A percentile compares a stretch with the other conserved stretches of the same genome.
Evolutionary conservation across 2,888 invertebrate genomes (phyloP).

Genomic region (Cacoxenus indagator): DNA sequence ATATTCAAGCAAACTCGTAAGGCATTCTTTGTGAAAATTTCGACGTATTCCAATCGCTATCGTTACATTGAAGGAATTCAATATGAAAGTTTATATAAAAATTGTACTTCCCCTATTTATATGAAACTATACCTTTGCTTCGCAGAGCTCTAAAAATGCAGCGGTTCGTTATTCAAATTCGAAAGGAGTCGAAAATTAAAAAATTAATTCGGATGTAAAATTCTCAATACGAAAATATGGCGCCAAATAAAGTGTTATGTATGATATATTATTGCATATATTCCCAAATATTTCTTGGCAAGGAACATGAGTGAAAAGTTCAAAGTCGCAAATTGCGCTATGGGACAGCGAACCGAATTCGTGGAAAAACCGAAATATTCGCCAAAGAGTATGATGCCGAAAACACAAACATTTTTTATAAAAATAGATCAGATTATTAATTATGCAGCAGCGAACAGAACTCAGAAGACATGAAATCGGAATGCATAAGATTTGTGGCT

Average conservation of each 20-base stretch:
- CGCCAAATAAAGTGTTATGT: background rate
- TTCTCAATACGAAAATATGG: background rate
- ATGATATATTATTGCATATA: background rate
- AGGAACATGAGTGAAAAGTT: background rate
- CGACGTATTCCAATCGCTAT: too few relatives aligned
- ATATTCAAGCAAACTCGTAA: too few relatives aligned
- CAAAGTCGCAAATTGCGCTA: background rate
- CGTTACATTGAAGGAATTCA: too few relatives aligned
- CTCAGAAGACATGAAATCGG: background rate
- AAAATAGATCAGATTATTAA: background rate
- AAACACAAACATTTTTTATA: background rate
- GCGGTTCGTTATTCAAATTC: too few relatives aligned
- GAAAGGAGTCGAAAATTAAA: too few relatives aligned
- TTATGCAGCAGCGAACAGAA: background rate
- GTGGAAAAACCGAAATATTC: background rate
- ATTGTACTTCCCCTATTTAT: too few relatives aligned
- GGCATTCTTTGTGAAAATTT: too few relatives aligned
- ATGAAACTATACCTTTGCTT: too few relatives aligned
- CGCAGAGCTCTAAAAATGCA: too few relatives aligned
- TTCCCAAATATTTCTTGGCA: background rate
- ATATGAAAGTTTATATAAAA: too few relatives aligned
- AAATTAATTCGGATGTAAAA: too few relatives aligned
- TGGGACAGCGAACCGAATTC: background rate
- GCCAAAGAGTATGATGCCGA: background rate
- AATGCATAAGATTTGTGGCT: background rate